Base-by-base conservation (phyloP, 2,888 invertebrate species). In the Opisthograptis luteolata region DNA sequence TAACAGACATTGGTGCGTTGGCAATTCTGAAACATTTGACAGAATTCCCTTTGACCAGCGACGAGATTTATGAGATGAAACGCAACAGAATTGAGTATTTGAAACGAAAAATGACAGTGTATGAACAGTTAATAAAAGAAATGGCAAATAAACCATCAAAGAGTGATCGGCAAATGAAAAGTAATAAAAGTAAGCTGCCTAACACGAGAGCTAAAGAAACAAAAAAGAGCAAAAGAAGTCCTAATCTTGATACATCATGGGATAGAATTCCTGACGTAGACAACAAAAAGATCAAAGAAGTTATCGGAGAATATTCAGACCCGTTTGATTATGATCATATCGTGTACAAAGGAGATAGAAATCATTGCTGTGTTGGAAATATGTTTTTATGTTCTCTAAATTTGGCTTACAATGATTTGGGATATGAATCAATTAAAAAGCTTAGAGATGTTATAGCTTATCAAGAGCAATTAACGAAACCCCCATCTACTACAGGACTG, bases 311-410 rank as follows among this genome's bases (percentile, higher is more conserved):
- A 13, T 67, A 68, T 27, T n/a, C 35, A 0, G 67, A 81, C 39
- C 60, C 70, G 2, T 83, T 66, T 36, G 56, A 64, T 12, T 32
- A 56, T 8, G 15, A 60, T 0, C 53, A 66, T 27, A 22, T 69
- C 1, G 31, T 59, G n/a, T n/a, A n/a, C 3, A 32, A 28, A 10
- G 66, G 51, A 48, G 50, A 73, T 10, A 62, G 55, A 9, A 10
- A 46, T 14, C 12, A 30, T 14, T 70, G 67, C 51, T 67, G 61
- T 10, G 61, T 54, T 14, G 83, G 84, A 5, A 84, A 84, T 56
- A 57, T 78, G 1, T 50, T 43, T 15, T 55, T 84, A 3, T 73
- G 73, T 47, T 84, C 70, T 12, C 50, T 84, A 10, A 84, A 84
- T 60, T 34, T 84, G 6, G 73, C 77, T 0, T 82, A 73, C 37